Conservation (phyloP, 2,113 vertebrate species). For the Vidua chalybeata region DNA sequence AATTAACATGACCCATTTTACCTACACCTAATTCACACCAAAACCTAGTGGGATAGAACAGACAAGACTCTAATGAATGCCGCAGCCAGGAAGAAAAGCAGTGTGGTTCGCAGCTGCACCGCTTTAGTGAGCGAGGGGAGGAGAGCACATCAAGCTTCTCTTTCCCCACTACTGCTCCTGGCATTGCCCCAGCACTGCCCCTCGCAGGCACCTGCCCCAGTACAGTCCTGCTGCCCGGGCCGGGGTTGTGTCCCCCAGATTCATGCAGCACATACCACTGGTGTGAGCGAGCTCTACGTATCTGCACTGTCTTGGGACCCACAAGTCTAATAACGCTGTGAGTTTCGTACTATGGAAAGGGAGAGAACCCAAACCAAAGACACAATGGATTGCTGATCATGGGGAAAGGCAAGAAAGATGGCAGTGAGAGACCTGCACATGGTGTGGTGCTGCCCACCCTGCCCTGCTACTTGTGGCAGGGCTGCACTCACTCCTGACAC, state of each 20-base stretch:
- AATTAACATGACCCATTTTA: neutral
- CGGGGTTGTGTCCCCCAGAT: rapidly evolving
- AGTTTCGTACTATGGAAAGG: rapidly evolving
- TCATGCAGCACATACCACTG: rapidly evolving
- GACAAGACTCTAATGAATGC: neutral
- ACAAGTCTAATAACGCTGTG: rapidly evolving
- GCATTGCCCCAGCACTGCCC: neutral
- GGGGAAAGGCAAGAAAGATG: neutral
- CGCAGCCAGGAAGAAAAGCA: neutral
- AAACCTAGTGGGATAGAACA: neutral
- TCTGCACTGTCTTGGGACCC: neutral
- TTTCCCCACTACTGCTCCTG: rapidly evolving
- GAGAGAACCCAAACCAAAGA: rapidly evolving
- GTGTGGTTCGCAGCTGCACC: rapidly evolving
- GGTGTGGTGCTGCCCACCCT: rapidly evolving
- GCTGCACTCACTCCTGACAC: rapidly evolving
- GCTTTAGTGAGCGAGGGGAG: neutral
- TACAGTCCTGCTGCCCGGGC: rapidly evolving
- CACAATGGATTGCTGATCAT: rapidly evolving
- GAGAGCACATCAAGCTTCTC: neutral
- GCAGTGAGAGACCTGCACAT: rapidly evolving
- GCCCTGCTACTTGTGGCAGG: neutral
- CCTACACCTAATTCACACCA: neutral
- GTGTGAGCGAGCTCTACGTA: rapidly evolving
- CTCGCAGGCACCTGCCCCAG: too few species aligned